Base-by-base conservation (phyloP, 2,888 invertebrate genomes). In the Nemoura dubitans region DNA sequence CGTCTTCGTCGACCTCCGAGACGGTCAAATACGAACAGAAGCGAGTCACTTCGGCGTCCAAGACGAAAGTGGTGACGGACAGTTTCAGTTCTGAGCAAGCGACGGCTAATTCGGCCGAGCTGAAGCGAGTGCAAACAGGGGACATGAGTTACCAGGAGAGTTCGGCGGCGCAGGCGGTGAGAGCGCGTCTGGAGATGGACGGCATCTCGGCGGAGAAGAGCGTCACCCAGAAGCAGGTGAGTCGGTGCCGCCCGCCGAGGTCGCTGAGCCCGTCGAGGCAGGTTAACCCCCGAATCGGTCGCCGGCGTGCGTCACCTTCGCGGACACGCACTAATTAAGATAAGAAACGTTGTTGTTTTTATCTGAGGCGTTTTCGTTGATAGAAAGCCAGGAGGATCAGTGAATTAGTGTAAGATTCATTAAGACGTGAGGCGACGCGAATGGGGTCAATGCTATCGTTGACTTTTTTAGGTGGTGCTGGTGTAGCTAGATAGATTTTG, bases 201-300 rank as follows among this genome's bases (percentile, higher is more conserved):
- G 97, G 97, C 81, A 94, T 97, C 88, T 96, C 96, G 29, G 96
- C 97, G 0, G 97, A 98, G 92, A 96, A 97, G 91, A 96, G 96
- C 90, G 95, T 96, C 89, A 95, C 97, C 87, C 94, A 95, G 89
- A 94, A 96, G 89, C 96, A 97, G 94, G 97, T 97, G 92, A 92
- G 93, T 90, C 86, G 36, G 36, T 36, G 80, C 80, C 59, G 59
- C 16, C 16, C 21, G 21, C 59, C 59, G 59, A 59, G 21, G 16
- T 21, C n/a, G n/a, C n/a, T n/a, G n/a, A n/a, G n/a, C 59, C 36
- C 36, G 10, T 10, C 36, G 10, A 10, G 36, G 36, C 10, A 3
- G 10, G 3, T 59, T 59, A 21, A 59, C 59, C 59, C 59, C 59
- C 21, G 10, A 59, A 59, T 59, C 59, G 10, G 59, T 21, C 59